Evolutionary conservation across 2,888 invertebrate species (phyloP).

Genomic region (Macrophya annulata): DNA sequence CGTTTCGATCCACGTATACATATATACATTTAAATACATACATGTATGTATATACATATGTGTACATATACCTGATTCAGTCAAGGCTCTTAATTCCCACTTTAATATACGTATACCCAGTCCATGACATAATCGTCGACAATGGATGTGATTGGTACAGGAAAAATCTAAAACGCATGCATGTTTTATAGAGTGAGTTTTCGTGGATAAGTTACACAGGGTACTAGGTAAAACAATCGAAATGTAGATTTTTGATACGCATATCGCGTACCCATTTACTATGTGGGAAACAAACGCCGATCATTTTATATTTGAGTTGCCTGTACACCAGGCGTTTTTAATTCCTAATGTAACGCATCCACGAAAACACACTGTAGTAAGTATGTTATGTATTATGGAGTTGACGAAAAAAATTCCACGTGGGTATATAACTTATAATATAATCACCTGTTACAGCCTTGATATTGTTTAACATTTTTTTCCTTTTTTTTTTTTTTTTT

Average conservation of each 20-base stretch:
- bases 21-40: neutral
- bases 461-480: neutral
- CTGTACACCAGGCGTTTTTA: too few species aligned
- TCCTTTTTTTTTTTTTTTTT: neutral
- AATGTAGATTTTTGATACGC: too few species aligned
- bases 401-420: neutral
- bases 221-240: too few species aligned
- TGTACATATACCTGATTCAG: neutral
- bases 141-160: neutral
- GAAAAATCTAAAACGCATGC: neutral
- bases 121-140: conserved; percentile 15
- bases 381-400: neutral
- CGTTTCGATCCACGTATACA: neutral
- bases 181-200: too few species aligned
- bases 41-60: neutral
- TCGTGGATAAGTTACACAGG: too few species aligned
- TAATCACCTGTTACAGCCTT: neutral
- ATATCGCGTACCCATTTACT: too few species aligned
- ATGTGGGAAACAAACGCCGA: too few species aligned
- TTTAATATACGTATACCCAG: neutral
- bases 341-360: too few species aligned
- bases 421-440: neutral
- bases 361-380: too few species aligned
- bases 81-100: conserved; percentile 20
- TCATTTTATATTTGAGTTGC: too few species aligned